These are phyloP conservation scores for Nephrotoma flavescens DNA, from an alignment of 2,888 invertebrate genomes.

Conservation along the genomic window DNA sequence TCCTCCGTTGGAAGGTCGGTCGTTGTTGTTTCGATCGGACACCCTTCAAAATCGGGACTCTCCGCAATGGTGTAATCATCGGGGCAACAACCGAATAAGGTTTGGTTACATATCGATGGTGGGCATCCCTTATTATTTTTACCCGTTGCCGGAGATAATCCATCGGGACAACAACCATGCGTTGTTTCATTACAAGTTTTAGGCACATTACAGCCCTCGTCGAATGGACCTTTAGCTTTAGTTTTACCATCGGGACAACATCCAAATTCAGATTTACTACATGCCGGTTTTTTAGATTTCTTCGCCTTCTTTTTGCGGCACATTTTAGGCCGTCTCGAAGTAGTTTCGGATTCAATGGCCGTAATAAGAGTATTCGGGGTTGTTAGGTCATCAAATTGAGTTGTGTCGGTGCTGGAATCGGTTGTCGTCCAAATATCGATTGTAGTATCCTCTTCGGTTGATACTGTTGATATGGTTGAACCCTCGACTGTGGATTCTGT, in stretches of 20 bases:
- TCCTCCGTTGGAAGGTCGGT: constrained; percentile 20
- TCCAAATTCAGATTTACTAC: constrained; percentile 52
- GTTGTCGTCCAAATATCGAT: constrained; percentile 28
- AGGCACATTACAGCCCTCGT: constrained; percentile 56
- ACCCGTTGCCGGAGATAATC: constrained; percentile 61
- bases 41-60: constrained; percentile 69
- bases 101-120: constrained; percentile 51
- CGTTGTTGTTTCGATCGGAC: constrained; percentile 46
- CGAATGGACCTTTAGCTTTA: constrained; percentile 66
- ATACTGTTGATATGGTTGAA: background rate
- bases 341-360: constrained; percentile 30
- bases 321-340: constrained; percentile 15
- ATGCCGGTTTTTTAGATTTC: constrained; percentile 39
- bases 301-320: constrained; percentile 40
- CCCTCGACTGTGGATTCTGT: constrained; percentile 11
- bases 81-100: constrained; percentile 76
- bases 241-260: constrained; percentile 75
- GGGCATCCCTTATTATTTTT: constrained; percentile 62
- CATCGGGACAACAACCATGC: constrained; percentile 72
- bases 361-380: constrained; percentile 38
- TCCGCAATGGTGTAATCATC: constrained; percentile 62
- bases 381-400: constrained; percentile 33
- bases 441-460: constrained; percentile 20
- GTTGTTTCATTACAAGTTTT: constrained; percentile 62
- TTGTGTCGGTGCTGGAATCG: constrained; percentile 15